Base-by-base conservation (phyloP, 2,888 invertebrate species). In the Ophraella communa region DNA sequence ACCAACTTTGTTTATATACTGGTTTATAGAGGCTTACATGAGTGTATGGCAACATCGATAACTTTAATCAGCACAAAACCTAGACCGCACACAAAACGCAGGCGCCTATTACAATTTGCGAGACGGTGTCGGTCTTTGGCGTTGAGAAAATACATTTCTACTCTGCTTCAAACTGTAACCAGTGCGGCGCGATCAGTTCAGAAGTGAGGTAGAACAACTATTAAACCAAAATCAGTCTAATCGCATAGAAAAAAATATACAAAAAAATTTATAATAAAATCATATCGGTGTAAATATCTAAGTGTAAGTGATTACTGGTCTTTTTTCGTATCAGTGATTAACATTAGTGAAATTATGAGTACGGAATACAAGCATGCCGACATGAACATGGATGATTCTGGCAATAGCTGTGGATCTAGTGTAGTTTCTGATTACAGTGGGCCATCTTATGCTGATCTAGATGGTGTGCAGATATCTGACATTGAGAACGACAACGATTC, bases 381-480 rank as follows among this genome's bases (percentile, higher is more conserved):
- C 67, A 70, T 76, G 76, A 79, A 78, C 64, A 79, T 80, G 80
- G 83, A 83, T 73, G 82, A 83, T 75, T 82, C 82, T 27, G 82
- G 82, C 62, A 82, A 82, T 75, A 83, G 83, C 77, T 82, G 83
- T 75, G 82, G 83, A 65, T 81, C 81, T 75, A 82, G 82, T 76
- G 81, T 82, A 65, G 79, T 82, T 63, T 82, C 82, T 59, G 81
- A 81, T 71, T 78, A 76, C 68, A 80, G 81, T 71, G 79, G 80
- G 44, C 77, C 79, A 39, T 77, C 79, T 51, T 87, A 87, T 73
- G 86, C 86, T 51, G 87, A 87, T 74, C 86, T 86, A 62, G 87
- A 87, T 58, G 80, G 80, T 63, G 85, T 86, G 61, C 86, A 86
- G 79, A 85, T 87, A 7, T 87, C 87, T 73, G 86, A 86, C 24